Conservation (phyloP, 2,113 vertebrate species). For the Grammomys dolichurus region DNA sequence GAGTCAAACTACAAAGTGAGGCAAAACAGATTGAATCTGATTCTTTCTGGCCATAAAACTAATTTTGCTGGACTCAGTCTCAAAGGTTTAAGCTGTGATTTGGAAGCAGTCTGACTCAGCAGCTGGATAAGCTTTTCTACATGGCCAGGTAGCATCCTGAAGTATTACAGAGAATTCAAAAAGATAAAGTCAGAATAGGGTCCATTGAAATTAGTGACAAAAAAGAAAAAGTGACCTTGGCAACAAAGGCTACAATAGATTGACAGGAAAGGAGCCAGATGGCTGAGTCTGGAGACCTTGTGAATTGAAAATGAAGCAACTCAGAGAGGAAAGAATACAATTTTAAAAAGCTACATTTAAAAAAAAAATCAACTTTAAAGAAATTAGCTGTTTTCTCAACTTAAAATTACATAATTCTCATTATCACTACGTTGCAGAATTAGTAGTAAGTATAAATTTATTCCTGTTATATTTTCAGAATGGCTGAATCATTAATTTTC, state of each 20-base stretch:
- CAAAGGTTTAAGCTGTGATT: conserved; percentile 48
- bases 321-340: conserved; percentile 21
- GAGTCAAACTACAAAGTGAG: not conserved
- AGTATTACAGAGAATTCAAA: conserved; percentile 43
- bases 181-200: conserved; percentile 49
- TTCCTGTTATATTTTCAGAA: conserved; percentile 39
- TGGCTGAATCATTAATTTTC: conserved; percentile 45
- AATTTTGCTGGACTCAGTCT: not conserved
- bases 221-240: conserved; percentile 58
- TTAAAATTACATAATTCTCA: conserved; percentile 39
- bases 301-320: conserved; percentile 60
- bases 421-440: conserved; percentile 57
- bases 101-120: conserved; percentile 50
- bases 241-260: conserved; percentile 13
- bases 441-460: conserved; percentile 46
- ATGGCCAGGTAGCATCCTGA: conserved; percentile 1
- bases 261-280: conserved; percentile 68
- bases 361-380: conserved; percentile 59
- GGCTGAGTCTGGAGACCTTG: conserved; percentile 7
- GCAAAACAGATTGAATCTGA: not conserved
- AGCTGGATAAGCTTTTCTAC: conserved; percentile 17
- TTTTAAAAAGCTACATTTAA: conserved; percentile 20
- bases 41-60: not conserved
- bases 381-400: conserved; percentile 67
- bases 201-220: conserved; percentile 65